These are phyloP conservation scores for Neelides folsomi DNA, from an alignment of 2,888 invertebrate species.

Conservation along the genomic window DNA sequence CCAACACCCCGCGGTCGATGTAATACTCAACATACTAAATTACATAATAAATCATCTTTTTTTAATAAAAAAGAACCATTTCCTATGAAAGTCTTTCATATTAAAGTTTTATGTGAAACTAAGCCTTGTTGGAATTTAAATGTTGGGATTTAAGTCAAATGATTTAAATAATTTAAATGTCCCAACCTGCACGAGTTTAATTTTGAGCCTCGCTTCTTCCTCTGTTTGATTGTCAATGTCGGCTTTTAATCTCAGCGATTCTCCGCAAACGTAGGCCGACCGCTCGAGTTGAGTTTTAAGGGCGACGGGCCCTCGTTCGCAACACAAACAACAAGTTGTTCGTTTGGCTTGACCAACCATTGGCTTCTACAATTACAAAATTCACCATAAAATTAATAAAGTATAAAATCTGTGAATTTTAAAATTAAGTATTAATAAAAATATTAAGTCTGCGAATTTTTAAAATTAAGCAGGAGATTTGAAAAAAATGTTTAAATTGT, in stretches of 20 bases:
- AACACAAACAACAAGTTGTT: conserved; percentile 58
- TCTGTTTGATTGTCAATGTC: conserved; percentile 57
- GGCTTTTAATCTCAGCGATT: conserved; percentile 53
- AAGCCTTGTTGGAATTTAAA: too few relatives aligned
- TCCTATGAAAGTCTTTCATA: too few relatives aligned
- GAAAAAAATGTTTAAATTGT: conserved; percentile 2
- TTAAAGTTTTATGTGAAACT: too few relatives aligned
- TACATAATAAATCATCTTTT: too few relatives aligned
- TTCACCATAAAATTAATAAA: neutral
- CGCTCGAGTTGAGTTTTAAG: conserved; percentile 55
- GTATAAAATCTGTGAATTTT: neutral
- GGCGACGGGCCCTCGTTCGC: conserved; percentile 53
- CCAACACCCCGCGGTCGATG: conserved; percentile 59
- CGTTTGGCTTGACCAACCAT: conserved; percentile 50
- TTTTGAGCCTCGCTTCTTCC: conserved; percentile 46
- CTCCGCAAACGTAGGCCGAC: conserved; percentile 60
- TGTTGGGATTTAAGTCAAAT: too few relatives aligned
- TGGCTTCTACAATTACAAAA: conserved; percentile 44
- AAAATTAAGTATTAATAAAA: too few relatives aligned
- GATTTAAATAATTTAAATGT: too few relatives aligned
- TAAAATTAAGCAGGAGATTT: too few relatives aligned
- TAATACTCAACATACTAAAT: conserved; percentile 61
- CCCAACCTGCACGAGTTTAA: conserved; percentile 47
- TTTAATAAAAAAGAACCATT: too few relatives aligned
- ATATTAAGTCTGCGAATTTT: too few relatives aligned